Conservation (phyloP, 2,797 vertebrate genomes). For the Cottoperca gobio region DNA sequence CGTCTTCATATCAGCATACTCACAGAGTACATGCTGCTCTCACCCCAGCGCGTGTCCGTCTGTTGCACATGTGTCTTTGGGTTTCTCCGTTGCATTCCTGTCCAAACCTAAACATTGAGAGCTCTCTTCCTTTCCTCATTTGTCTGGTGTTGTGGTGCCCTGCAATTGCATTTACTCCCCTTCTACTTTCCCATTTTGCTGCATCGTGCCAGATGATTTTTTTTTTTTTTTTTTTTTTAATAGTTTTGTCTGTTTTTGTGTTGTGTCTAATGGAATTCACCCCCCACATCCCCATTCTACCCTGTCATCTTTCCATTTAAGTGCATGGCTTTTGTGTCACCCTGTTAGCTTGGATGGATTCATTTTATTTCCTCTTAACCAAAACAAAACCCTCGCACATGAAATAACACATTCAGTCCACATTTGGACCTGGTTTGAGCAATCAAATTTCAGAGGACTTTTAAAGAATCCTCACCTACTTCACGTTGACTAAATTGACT, state of each 20-base stretch:
- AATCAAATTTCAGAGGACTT: conserved; percentile 84
- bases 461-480: conserved; percentile 76
- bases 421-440: conserved; percentile 82
- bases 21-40: conserved; percentile 63
- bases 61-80: conserved; percentile 69
- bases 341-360: conserved; percentile 80
- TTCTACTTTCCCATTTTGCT: conserved; percentile 38
- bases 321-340: conserved; percentile 84
- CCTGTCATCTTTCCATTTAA: conserved; percentile 44
- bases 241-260: conserved; percentile 63
- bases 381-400: conserved; percentile 77
- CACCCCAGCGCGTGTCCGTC: conserved; percentile 66
- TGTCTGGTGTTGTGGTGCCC: conserved; percentile 64
- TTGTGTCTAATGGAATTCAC: conserved; percentile 55
- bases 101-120: conserved; percentile 47
- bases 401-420: conserved; percentile 76
- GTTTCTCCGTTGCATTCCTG: conserved; percentile 51
- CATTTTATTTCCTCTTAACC: conserved; percentile 81
- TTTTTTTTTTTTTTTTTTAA: conserved; percentile 2
- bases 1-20: conserved; percentile 52
- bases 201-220: conserved; percentile 62
- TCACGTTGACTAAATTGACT: conserved; percentile 80
- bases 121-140: conserved; percentile 43
- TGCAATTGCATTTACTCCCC: conserved; percentile 31
- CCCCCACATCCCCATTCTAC: conserved; percentile 4